A percentile compares a stretch with the other conserved stretches of the same genome.
Evolutionary conservation across 2,888 invertebrate genomes (phyloP).

Genomic region (Nephrocerus scutellatus): DNA sequence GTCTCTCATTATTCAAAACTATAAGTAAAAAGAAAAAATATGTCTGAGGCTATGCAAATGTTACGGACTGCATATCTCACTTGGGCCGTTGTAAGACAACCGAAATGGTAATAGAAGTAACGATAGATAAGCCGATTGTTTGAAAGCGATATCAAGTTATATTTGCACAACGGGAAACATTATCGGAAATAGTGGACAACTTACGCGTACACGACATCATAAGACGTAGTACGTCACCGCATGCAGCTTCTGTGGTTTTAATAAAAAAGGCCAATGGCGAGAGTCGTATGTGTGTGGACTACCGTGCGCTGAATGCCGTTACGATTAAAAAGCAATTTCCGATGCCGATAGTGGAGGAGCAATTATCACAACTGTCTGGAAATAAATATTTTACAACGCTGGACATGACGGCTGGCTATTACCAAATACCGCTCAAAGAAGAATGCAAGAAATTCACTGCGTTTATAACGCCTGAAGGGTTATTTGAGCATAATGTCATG

Average conservation of each 20-base stretch:
- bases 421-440: constrained; percentile 24
- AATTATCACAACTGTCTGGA: constrained; percentile 20
- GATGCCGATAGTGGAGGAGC: constrained; percentile 12
- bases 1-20: too few relatives aligned
- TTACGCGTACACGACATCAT: constrained; percentile 8
- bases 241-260: constrained; percentile 12
- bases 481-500: constrained; percentile 33
- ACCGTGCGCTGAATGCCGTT: constrained; percentile 9
- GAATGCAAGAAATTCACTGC: constrained; percentile 23
- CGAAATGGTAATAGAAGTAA: constrained; percentile 8
- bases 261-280: constrained; percentile 10
- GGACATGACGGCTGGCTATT: constrained; percentile 31
- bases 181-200: constrained; percentile 3
- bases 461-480: constrained; percentile 31
- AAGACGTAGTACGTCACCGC: constrained; percentile 8
- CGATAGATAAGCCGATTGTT: constrained; percentile 3
- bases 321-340: constrained; percentile 6
- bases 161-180: constrained; percentile 5
- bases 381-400: constrained; percentile 30
- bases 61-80: too few relatives aligned
- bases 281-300: constrained; percentile 19
- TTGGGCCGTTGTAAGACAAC: constrained; percentile 9
- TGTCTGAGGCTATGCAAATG: too few relatives aligned
- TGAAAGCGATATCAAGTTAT: constrained; percentile 13
- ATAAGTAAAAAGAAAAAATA: too few relatives aligned